Evolutionary conservation across 2,888 invertebrate genomes (phyloP).

Genomic region (Rhagium mordax): DNA sequence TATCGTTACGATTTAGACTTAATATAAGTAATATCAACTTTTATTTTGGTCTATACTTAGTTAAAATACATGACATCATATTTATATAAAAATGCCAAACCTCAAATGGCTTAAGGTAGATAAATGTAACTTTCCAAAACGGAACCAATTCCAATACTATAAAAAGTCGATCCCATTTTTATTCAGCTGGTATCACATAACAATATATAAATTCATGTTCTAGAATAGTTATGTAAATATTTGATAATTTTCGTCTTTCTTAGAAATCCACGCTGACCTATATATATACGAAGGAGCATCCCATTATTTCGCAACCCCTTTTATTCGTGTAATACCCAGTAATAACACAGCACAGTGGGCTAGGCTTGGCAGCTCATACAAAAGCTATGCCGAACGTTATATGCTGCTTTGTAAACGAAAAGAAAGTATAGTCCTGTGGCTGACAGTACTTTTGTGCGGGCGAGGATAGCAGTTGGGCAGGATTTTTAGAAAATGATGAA

Average conservation of each 20-base stretch:
- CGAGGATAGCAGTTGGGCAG: not conserved
- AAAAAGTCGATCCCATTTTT: not conserved
- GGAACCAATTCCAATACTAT: not conserved
- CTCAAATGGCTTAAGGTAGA: too few relatives aligned
- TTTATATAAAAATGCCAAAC: too few relatives aligned
- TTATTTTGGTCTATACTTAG: too few relatives aligned
- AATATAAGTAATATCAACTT: too few relatives aligned
- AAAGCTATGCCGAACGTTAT: conserved; percentile 23
- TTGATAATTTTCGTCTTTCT: conserved; percentile 5
- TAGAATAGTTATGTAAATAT: conserved; percentile 10
- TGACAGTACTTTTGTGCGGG: conserved; percentile 19
- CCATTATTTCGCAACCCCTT: conserved; percentile 13
- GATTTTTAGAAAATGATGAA: conserved; percentile 14
- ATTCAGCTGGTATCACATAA: not conserved
- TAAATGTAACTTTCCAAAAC: not conserved
- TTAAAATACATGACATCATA: too few relatives aligned
- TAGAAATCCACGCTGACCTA: conserved; percentile 11
- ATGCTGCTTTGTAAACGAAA: conserved; percentile 19
- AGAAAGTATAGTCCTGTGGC: conserved; percentile 17
- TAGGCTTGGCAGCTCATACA: conserved; percentile 15
- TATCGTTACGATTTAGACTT: too few relatives aligned
- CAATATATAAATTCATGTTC: conserved; percentile 1
- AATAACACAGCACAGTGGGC: conserved; percentile 26
- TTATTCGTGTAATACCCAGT: conserved; percentile 2
- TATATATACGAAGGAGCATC: not conserved